Percentiles rank a stretch among this genome's conserved stretches.
These are phyloP conservation scores for Osmerus eperlanus DNA, from an alignment of 2,113 vertebrate species.

Conservation along the genomic window DNA sequence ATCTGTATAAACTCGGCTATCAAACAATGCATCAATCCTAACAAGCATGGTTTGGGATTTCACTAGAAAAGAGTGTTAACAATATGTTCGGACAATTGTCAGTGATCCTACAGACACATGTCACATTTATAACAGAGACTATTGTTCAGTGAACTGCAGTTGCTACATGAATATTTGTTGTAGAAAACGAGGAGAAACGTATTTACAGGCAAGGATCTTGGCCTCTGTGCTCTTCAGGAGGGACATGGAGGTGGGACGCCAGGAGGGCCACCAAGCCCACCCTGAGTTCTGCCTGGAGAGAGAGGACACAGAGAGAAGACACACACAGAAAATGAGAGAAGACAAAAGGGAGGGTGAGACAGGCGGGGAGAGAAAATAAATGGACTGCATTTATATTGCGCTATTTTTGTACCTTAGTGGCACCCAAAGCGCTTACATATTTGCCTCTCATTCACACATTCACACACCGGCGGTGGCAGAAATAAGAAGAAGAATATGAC, in stretches of 20 bases:
- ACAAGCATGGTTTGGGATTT: too few relatives aligned
- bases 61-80: background rate
- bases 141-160: too few relatives aligned
- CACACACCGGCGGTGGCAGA: too few relatives aligned
- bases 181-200: background rate
- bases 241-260: conserved; percentile 91
- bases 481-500: too few relatives aligned
- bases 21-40: too few relatives aligned
- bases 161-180: too few relatives aligned
- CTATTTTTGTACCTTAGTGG: too few relatives aligned
- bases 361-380: too few relatives aligned
- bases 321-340: background rate
- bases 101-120: background rate
- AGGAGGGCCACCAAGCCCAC: conserved; percentile 84
- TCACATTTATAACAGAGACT: background rate
- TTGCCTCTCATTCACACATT: too few relatives aligned
- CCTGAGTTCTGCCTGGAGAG: conserved; percentile 68
- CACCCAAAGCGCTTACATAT: too few relatives aligned
- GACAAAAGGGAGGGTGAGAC: background rate
- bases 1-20: background rate
- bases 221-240: conserved; percentile 85
- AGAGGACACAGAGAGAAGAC: background rate
- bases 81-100: background rate
- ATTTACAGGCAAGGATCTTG: conserved; percentile 85
- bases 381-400: too few relatives aligned